Base-by-base conservation (phyloP, 2,797 vertebrate genomes). In the Sebastes flavidus region DNA sequence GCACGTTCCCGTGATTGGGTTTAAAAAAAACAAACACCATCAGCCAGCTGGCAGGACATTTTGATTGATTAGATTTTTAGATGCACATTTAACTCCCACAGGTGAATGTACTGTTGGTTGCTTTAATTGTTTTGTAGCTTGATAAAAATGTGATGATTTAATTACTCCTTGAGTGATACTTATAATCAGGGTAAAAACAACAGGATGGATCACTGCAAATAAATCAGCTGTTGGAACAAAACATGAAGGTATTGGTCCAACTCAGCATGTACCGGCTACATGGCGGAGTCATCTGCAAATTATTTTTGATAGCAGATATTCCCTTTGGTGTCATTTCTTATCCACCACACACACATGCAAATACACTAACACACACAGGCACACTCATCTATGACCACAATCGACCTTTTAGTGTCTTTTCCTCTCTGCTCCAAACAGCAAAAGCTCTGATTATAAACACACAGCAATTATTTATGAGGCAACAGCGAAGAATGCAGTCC, bases 381-480 rank as follows among this genome's bases (percentile, higher is more conserved):
- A 59, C 55, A 34, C 24, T 54, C 14, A 8, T 70, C 29, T 55
- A 24, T 59, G 25, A 59, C 65, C 63, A 66, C 55, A 76, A 52
- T 42, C 16, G 29, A 46, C 61, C 25, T 27, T 61, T 54, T 70
- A 81, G 36, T 79, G 60, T 68, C n/a, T 71, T 65, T 67, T 68
- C 67, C 38, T 77, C 30, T 67, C 34, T 36, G 56, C 54, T 87
- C 78, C 78, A 89, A 90, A 91, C 89, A 86, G 86, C 88, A 90
- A 89, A 79, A 8, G n/a, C 58, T 68, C 32, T 78, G 72, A 89
- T 87, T 87, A 80, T 84, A 88, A 90, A 88, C 82, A 91, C 72
- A 72, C 59, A 70, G 38, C 24, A 42, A 69, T 65, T 81, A 85
- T 78, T 87, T 84, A 89, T 32, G 76, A 85, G 32, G 52, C 86